Conservation (phyloP, 2,797 vertebrate species). For the Alosa sapidissima region DNA sequence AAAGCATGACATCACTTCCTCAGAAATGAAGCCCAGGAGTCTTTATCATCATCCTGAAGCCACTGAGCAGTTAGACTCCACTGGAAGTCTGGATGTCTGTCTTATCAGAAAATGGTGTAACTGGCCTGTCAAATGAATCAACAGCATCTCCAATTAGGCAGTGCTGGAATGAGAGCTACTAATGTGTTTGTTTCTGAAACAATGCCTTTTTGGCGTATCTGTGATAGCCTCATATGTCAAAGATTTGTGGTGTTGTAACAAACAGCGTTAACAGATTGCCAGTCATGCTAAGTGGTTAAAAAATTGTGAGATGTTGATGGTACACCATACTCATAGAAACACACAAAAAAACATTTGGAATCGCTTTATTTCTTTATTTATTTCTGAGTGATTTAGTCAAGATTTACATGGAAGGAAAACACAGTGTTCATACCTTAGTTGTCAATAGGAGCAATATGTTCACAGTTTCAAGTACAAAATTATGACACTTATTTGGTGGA, state of each 20-base stretch:
- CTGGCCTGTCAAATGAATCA: not conserved
- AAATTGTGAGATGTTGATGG: not conserved
- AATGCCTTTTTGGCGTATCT: not conserved
- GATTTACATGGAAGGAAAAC: not conserved
- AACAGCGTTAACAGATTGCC: not conserved
- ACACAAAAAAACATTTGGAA: not conserved
- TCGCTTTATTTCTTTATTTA: not conserved
- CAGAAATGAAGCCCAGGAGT: constrained; percentile 57
- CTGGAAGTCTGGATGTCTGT: constrained; percentile 36
- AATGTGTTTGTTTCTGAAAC: not conserved
- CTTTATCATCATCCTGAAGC: constrained; percentile 49
- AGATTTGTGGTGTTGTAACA: not conserved
- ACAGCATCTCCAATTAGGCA: not conserved
- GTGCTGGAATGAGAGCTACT: not conserved
- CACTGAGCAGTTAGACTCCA: constrained; percentile 47
- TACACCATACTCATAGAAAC: not conserved
- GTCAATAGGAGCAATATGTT: not conserved
- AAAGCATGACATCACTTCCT: constrained; percentile 60
- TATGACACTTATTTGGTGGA: not conserved
- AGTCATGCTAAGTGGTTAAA: not conserved
- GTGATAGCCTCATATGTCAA: not conserved
- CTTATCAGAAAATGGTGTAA: not conserved
- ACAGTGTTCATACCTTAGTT: not conserved
- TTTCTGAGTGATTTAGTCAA: not conserved
- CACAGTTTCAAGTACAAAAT: not conserved